Conservation (phyloP, 2,113 vertebrate species). For the Tachuris rubrigastra region DNA sequence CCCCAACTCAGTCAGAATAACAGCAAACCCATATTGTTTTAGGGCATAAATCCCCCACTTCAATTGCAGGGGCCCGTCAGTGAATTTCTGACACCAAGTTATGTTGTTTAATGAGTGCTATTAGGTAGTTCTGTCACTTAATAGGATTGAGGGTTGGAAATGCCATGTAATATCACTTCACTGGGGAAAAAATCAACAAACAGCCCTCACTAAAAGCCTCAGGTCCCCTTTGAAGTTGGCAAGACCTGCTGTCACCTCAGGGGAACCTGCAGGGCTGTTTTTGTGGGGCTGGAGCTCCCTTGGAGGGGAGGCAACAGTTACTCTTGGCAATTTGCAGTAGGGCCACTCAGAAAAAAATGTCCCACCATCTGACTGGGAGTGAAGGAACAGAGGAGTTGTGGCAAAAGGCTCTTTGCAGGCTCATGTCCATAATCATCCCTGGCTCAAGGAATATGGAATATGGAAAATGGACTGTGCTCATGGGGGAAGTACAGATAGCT, state of each 20-base stretch:
- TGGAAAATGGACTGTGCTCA: not conserved
- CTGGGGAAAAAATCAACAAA: conserved; percentile 64
- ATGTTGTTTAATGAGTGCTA: conserved; percentile 67
- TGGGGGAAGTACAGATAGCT: not conserved
- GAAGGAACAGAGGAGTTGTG: not conserved
- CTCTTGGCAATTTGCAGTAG: conserved; percentile 43
- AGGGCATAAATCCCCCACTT: conserved; percentile 39
- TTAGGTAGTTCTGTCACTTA: conserved; percentile 68
- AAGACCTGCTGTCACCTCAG: conserved; percentile 47
- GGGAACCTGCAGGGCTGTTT: conserved; percentile 27
- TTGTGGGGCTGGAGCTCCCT: conserved; percentile 25
- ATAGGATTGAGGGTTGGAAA: conserved; percentile 68
- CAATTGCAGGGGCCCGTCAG: conserved; percentile 12
- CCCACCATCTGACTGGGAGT: not conserved
- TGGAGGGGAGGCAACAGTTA: conserved; percentile 27
- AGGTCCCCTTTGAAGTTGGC: not conserved
- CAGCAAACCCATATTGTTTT: not conserved
- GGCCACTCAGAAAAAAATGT: not conserved
- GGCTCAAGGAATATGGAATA: not conserved
- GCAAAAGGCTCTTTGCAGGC: not conserved
- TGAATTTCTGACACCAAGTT: conserved; percentile 64
- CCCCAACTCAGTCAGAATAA: not conserved
- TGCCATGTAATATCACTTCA: conserved; percentile 70
- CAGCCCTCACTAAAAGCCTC: conserved; percentile 44
- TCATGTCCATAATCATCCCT: not conserved